These are phyloP conservation scores for Periophthalmus modestus DNA, from an alignment of 2,113 vertebrate species.

Conservation along the genomic window DNA sequence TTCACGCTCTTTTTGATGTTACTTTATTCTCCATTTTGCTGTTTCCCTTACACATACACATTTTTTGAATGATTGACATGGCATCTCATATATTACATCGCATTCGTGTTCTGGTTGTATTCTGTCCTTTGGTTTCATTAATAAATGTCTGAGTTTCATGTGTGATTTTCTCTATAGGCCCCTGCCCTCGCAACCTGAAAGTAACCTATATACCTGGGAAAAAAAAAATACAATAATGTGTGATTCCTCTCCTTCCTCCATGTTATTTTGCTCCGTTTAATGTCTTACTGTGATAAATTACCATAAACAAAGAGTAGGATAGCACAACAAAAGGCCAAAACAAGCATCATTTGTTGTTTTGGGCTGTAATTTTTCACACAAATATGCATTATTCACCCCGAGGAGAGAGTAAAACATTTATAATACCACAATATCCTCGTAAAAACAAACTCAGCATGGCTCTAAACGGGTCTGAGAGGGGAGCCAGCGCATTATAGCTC, in stretches of 20 bases:
- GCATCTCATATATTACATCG: no score
- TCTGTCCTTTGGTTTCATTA: no score
- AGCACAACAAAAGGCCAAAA: slow-evolving; percentile 25
- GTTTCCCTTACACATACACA: no score
- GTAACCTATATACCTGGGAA: no score
- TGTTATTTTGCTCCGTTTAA: slow-evolving; percentile 3
- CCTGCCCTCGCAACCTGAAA: no score
- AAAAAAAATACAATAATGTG: no score
- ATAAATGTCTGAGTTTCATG: no score
- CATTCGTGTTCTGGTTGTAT: no score
- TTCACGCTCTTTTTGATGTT: no score
- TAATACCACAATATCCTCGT: slow-evolving; percentile 20
- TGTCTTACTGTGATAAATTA: slow-evolving; percentile 45
- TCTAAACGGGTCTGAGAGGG: slow-evolving; percentile 17
- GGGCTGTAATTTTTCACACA: slow-evolving; percentile 52
- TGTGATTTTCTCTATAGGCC: no score
- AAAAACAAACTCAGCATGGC: slow-evolving; percentile 27
- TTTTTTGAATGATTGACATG: no score
- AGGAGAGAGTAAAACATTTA: slow-evolving; percentile 40
- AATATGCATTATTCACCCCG: slow-evolving; percentile 34
- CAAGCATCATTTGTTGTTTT: slow-evolving; percentile 32
- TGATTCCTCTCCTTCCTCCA: slow-evolving; percentile 5
- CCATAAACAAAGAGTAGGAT: slow-evolving; percentile 48
- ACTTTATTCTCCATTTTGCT: no score
- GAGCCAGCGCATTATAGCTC: slow-evolving; percentile 11